These are phyloP conservation scores for Drosophila kepulauana DNA, from an alignment of 1,140 invertebrate genomes.

Conservation along the genomic window DNA sequence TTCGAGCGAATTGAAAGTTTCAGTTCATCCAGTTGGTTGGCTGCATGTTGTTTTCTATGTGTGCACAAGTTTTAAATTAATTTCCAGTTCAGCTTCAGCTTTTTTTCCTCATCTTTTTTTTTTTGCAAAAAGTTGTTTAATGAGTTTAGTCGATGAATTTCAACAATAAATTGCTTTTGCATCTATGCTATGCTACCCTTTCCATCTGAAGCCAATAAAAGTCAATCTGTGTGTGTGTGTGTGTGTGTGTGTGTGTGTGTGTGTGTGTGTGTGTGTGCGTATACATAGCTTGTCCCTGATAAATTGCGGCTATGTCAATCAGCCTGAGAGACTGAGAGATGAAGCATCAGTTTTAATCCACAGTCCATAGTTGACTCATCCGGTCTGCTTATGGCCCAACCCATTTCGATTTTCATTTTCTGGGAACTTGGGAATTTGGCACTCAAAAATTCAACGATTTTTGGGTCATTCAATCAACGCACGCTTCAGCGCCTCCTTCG, in stretches of 20 bases:
- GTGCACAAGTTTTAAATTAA: slow-evolving; percentile 72
- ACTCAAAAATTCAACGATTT: slow-evolving; percentile 19
- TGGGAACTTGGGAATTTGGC: slow-evolving; percentile 12
- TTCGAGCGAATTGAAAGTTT: slow-evolving; percentile 72
- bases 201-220: neutral
- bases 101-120: slow-evolving; percentile 10
- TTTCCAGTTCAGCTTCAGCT: slow-evolving; percentile 59
- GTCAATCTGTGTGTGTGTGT: neutral
- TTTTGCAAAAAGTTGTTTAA: slow-evolving; percentile 68
- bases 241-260: slow-evolving; percentile 8
- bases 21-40: neutral
- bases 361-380: slow-evolving; percentile 4
- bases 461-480: slow-evolving; percentile 23
- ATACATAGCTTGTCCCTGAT: neutral
- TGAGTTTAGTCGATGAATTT: slow-evolving; percentile 74
- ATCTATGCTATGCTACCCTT: too few relatives aligned
- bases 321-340: neutral
- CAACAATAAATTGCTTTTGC: slow-evolving; percentile 50
- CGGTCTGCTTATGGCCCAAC: slow-evolving; percentile 1
- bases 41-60: slow-evolving; percentile 31
- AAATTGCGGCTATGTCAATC: slow-evolving; percentile 5
- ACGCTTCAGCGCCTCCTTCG: slow-evolving; percentile 32
- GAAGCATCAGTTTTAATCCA: neutral
- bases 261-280: neutral
- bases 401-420: slow-evolving; percentile 11